Evolutionary conservation across 2,888 invertebrate genomes (phyloP).

Genomic region (Erebia ligea): DNA sequence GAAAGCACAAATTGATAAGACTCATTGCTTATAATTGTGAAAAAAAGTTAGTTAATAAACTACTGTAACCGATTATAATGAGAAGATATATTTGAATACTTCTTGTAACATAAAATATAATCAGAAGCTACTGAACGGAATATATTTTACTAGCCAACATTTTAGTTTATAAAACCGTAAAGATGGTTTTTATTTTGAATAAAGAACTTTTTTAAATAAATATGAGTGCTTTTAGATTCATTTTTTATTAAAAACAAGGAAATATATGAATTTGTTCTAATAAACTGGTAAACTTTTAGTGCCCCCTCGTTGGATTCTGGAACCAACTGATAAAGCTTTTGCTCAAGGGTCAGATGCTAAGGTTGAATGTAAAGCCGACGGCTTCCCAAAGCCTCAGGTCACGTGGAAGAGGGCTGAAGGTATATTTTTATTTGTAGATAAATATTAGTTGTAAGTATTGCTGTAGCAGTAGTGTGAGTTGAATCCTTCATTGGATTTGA

Average conservation of each 20-base stretch:
- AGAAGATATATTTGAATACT: background rate
- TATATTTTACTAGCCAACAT: background rate
- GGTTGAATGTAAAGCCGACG: slow-evolving; percentile 97
- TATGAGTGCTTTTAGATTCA: slow-evolving; percentile 1
- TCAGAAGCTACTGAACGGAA: background rate
- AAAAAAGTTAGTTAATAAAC: background rate
- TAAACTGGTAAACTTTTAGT: slow-evolving; percentile 85
- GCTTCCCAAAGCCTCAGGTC: slow-evolving; percentile 96
- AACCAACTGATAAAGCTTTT: slow-evolving; percentile 97
- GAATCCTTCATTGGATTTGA: background rate
- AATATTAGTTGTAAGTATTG: background rate
- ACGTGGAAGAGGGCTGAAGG: slow-evolving; percentile 98
- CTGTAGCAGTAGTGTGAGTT: background rate
- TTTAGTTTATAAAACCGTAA: background rate
- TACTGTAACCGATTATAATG: slow-evolving; percentile 10
- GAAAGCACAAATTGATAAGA: background rate
- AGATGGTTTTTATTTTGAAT: background rate
- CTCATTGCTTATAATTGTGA: background rate
- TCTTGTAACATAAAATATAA: background rate
- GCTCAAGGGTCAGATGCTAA: slow-evolving; percentile 97
- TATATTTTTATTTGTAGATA: slow-evolving; percentile 57
- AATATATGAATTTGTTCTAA: slow-evolving; percentile 20
- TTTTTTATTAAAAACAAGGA: background rate
- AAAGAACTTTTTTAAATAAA: background rate
- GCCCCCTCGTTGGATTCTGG: slow-evolving; percentile 97